These are phyloP conservation scores for Phylloscopus trochiloides DNA, from an alignment of 2,113 vertebrate species.

Conservation along the genomic window DNA sequence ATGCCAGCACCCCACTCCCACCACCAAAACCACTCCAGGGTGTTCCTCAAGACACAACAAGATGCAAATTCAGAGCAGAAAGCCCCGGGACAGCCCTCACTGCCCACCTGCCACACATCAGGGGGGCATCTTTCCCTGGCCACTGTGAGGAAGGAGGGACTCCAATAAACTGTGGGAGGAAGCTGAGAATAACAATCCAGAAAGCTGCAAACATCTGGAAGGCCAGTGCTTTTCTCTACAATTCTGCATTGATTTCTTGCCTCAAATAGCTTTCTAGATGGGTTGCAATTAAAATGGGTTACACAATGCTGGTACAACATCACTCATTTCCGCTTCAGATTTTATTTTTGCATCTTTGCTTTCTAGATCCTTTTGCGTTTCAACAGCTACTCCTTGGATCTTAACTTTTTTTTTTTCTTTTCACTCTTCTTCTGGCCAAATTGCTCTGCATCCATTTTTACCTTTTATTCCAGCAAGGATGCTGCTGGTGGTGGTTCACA, in stretches of 20 bases:
- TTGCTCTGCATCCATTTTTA: background rate
- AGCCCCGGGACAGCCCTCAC: background rate
- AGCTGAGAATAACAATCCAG: constrained; percentile 6
- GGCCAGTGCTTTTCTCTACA: background rate
- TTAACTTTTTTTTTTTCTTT: background rate
- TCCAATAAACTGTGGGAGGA: background rate
- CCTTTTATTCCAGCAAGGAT: background rate
- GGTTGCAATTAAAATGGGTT: constrained; percentile 40
- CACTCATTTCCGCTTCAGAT: background rate
- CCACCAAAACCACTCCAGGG: background rate
- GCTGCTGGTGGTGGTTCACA: background rate
- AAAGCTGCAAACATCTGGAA: constrained; percentile 42
- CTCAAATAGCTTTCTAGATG: constrained; percentile 53
- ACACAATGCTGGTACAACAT: background rate
- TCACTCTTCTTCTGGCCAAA: background rate
- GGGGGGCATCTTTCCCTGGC: background rate
- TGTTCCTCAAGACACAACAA: background rate
- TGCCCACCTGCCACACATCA: background rate
- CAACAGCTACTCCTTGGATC: background rate
- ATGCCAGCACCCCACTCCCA: fast-evolving
- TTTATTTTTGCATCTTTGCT: constrained; percentile 21
- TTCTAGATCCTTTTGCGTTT: constrained; percentile 6
- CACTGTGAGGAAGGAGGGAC: background rate
- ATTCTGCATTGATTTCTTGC: constrained; percentile 33
- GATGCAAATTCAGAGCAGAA: background rate